Conservation (phyloP, 2,113 vertebrate genomes). For the Euleptes europaea region DNA sequence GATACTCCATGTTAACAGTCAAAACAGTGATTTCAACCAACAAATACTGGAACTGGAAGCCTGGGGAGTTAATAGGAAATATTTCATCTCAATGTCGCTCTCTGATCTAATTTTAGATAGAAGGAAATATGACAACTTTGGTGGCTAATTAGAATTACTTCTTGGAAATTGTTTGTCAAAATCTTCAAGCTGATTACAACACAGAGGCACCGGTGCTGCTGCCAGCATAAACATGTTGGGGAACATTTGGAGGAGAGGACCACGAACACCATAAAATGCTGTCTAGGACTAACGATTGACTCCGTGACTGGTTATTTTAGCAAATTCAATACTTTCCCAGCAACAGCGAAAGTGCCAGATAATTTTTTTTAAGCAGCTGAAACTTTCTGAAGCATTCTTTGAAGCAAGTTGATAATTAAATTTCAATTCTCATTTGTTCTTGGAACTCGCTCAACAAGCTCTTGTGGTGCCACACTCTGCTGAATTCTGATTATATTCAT, state of each 20-base stretch:
- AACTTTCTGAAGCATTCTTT: slow-evolving; percentile 40
- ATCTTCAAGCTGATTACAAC: slow-evolving; percentile 69
- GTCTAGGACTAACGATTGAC: slow-evolving; percentile 45
- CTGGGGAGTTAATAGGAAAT: slow-evolving; percentile 69
- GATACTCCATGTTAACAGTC: slow-evolving; percentile 73
- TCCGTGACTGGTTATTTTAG: slow-evolving; percentile 41
- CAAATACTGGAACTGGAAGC: slow-evolving; percentile 69
- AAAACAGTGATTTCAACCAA: slow-evolving; percentile 74
- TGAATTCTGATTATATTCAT: slow-evolving; percentile 18
- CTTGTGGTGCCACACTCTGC: slow-evolving; percentile 1
- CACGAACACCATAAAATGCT: slow-evolving; percentile 52
- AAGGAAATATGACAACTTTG: slow-evolving; percentile 76
- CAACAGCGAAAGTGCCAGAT: not conserved
- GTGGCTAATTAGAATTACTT: slow-evolving; percentile 74
- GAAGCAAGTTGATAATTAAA: not conserved
- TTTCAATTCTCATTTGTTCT: slow-evolving; percentile 36
- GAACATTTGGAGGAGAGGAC: slow-evolving; percentile 38
- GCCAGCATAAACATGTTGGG: slow-evolving; percentile 47
- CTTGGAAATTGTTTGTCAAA: slow-evolving; percentile 75
- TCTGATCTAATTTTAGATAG: slow-evolving; percentile 82
- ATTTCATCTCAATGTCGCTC: slow-evolving; percentile 73
- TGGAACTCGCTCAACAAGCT: slow-evolving; percentile 8
- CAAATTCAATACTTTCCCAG: slow-evolving; percentile 33
- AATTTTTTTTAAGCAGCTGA: slow-evolving; percentile 2
- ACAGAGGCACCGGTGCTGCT: slow-evolving; percentile 61